Base-by-base conservation (phyloP, 2,888 invertebrate genomes). In the Drosophila multiciliata region DNA sequence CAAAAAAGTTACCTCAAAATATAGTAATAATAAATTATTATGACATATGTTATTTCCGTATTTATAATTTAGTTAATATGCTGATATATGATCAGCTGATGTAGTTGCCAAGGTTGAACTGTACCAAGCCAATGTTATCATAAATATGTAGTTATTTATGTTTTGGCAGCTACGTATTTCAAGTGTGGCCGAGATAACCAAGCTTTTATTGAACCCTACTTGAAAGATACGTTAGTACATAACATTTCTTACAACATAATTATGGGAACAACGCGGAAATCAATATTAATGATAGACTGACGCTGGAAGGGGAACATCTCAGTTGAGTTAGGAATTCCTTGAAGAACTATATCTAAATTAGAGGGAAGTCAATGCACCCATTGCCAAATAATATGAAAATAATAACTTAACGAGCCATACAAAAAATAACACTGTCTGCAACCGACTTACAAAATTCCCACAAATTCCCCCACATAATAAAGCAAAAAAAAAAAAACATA, bases 291-390 rank as follows among this genome's bases (percentile, higher is more conserved):
- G 8, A 1, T 33, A 38, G 26, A 15, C 35, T 12, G 7, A 20
- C 6, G 2, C 26, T 23, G 9, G 5, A 36, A 23, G 8, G 5
- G 5, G 23, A 49, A 26, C 26, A 35, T 38, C 49, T 38, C 29
- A 42, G 17, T 36, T 6, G 20, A 50, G 15, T 32, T 49, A 20
- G 15, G 17, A 40, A 7, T 9, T 35, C 12, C 3, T 1, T 11
- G 36, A 3, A n/a, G 6, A 5, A 50, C 66, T 66, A 66, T 36
- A 66, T 45, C 23, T 52, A 20, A 50, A 66, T 58, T 42, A 38
- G 26, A 20, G 36, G 2, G 38, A 20, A 20, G 59, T 38, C 67
- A 68, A 65, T 26, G 45, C 3, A 33, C 42, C 3, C 17, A 32
- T 33, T 67, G 15, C 29, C 9, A 40, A 66, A 57, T 42, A 65